phyloP scores from a whole-genome alignment of 2,797 vertebrate species.

The Esox lucius region DNA sequence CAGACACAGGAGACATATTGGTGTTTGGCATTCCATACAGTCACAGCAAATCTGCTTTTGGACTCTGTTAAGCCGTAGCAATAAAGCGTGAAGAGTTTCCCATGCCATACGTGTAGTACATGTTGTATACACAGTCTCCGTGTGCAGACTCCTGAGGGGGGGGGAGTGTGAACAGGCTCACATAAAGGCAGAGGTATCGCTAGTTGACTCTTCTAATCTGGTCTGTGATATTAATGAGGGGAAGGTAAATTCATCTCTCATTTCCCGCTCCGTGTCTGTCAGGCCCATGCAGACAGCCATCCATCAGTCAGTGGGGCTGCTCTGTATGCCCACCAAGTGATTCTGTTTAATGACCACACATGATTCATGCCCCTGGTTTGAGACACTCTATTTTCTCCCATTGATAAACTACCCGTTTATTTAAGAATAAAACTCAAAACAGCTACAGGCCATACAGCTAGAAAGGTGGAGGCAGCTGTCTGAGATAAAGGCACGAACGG shows the following conservation, averaged over 20 bases:
- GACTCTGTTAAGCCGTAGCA: constrained; percentile 33
- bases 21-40: constrained; percentile 41
- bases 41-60: constrained; percentile 40
- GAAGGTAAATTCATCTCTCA: constrained; percentile 64
- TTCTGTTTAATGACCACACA: constrained; percentile 53
- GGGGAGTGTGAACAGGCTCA: background rate
- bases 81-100: constrained; percentile 26
- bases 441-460: constrained; percentile 57
- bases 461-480: background rate
- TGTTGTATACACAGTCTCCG: constrained; percentile 12
- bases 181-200: constrained; percentile 24
- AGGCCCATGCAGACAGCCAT: constrained; percentile 62
- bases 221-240: constrained; percentile 66
- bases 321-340: constrained; percentile 44
- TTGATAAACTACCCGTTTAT: constrained; percentile 63
- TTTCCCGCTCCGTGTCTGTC: constrained; percentile 59
- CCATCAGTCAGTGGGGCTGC: constrained; percentile 55
- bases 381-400: constrained; percentile 47
- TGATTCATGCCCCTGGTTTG: constrained; percentile 66
- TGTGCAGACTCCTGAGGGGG: background rate
- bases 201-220: constrained; percentile 61
- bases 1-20: constrained; percentile 42
- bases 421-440: constrained; percentile 63
- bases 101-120: constrained; percentile 2
- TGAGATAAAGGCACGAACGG: constrained; percentile 21